Base-by-base conservation (phyloP, 1,140 invertebrate genomes). In the Melipona quadrifasciata region DNA sequence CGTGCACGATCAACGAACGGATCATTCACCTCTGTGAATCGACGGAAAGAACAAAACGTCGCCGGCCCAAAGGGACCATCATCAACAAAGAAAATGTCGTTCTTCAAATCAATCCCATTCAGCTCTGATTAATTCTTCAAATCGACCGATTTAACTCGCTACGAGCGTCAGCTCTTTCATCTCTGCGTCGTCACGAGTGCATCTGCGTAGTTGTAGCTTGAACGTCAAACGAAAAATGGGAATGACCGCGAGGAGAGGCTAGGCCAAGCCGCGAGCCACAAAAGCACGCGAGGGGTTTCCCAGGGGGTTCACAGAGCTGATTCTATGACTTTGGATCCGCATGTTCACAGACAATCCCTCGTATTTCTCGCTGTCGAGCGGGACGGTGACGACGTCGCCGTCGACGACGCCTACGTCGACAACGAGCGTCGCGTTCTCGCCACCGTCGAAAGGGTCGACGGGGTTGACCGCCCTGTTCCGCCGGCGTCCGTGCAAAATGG, bases 341-440 rank as follows among this genome's bases (percentile, higher is more conserved):
- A 92, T 94, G 89, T 91, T 94, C 91, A 85, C 95, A 96, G 96
- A 96, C 93, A 96, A 96, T 90, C 96, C 96, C 11, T 96, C 95
- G 78, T 96, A 96, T 86, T 96, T 96, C 91, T 95, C 95, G 83
- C 86, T 96, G 74, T 93, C 95, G 51, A 91, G 92, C 78, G 91
- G 83, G 53, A 84, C 86, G 74, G 27, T 85, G 86, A 73, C 84
- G 84, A 71, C 89, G 86, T 61, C 88, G 85, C 67, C 80, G 77
- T 64, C 82, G 68, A 70, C 79, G n/a, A 87, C 91, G 27, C 67
- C 87, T 39, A 72, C 82, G 78, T 51, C 88, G 27, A 64, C 83
- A 68, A 68, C 82, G 76, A 70, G n/a, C 77, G 55, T 55, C 11
- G 57, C 74, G 5, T 77, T 86, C 21, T 53, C 86, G 53, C 73